These are phyloP conservation scores for Gavia stellata DNA, from an alignment of 2,113 vertebrate genomes.

Conservation along the genomic window DNA sequence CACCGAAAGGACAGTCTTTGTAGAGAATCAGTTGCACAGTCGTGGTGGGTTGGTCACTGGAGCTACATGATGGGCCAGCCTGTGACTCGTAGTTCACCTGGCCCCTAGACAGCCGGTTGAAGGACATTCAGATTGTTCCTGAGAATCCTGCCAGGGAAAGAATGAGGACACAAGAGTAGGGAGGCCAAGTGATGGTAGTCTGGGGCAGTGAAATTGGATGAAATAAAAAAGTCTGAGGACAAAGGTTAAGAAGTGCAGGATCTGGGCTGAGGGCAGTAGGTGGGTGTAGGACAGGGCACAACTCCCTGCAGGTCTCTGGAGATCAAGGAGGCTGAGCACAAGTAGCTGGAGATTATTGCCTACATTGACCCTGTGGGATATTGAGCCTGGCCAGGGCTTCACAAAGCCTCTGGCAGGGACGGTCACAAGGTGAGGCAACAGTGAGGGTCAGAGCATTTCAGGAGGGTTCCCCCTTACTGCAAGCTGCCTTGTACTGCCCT, in stretches of 20 bases:
- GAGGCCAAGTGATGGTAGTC: background rate
- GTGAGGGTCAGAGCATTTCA: background rate
- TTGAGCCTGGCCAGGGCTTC: background rate
- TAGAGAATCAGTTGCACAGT: background rate
- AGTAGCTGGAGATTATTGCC: background rate
- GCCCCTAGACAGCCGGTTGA: background rate
- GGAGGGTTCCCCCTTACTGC: background rate
- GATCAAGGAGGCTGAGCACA: background rate
- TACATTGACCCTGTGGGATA: background rate
- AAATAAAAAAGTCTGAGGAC: background rate
- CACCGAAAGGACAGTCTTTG: background rate
- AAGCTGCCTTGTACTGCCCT: background rate
- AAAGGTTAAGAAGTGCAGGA: background rate
- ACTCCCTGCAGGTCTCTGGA: background rate
- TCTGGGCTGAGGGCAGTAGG: background rate
- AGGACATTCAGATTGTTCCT: background rate
- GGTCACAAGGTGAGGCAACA: background rate
- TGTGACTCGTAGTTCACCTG: accelerated
- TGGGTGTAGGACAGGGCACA: background rate
- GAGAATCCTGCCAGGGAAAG: background rate
- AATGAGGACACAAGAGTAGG: background rate
- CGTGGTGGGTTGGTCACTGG: background rate
- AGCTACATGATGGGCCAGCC: background rate
- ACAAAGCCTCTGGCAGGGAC: background rate
- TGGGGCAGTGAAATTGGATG: background rate